phyloP scores from a whole-genome alignment of 2,113 vertebrate genomes.

The Geococcyx californianus region DNA sequence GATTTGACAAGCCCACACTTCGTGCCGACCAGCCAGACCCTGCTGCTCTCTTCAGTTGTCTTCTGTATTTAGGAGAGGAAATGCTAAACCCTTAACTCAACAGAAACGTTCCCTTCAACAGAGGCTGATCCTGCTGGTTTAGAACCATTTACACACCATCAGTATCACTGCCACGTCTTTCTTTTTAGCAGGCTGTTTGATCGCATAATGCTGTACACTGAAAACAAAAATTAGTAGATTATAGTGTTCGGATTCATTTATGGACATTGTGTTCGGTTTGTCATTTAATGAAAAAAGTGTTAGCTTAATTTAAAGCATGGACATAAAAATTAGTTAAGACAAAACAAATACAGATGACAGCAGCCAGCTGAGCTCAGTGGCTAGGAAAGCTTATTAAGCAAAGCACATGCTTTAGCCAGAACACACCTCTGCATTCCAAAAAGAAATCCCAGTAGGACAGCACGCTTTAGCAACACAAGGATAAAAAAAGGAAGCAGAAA shows the following conservation, averaged over 20 bases:
- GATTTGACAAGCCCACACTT: background rate
- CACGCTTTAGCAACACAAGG: background rate
- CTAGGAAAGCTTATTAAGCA: conserved; percentile 31
- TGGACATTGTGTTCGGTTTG: conserved; percentile 23
- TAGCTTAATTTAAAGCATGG: conserved; percentile 8
- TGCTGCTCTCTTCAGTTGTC: background rate
- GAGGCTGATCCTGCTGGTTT: background rate
- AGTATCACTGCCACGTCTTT: conserved; percentile 8
- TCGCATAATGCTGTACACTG: background rate
- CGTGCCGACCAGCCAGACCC: background rate
- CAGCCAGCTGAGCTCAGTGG: conserved; percentile 53
- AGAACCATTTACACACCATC: background rate
- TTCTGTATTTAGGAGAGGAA: background rate
- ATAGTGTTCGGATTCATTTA: conserved; percentile 42
- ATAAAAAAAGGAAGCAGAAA: conserved; percentile 44
- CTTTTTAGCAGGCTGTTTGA: background rate
- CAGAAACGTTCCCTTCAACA: background rate
- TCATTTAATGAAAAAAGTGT: conserved; percentile 4
- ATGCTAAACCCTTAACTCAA: background rate
- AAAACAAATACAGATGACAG: conserved; percentile 45
- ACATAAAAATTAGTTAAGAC: conserved; percentile 51
- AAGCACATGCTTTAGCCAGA: conserved; percentile 14
- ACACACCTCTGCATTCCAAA: conserved; percentile 58
- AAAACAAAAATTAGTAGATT: conserved; percentile 53
- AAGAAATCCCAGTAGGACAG: conserved; percentile 45